These are phyloP conservation scores for Coccyzus lansbergi DNA, from an alignment of 2,797 vertebrate species.

Conservation along the genomic window DNA sequence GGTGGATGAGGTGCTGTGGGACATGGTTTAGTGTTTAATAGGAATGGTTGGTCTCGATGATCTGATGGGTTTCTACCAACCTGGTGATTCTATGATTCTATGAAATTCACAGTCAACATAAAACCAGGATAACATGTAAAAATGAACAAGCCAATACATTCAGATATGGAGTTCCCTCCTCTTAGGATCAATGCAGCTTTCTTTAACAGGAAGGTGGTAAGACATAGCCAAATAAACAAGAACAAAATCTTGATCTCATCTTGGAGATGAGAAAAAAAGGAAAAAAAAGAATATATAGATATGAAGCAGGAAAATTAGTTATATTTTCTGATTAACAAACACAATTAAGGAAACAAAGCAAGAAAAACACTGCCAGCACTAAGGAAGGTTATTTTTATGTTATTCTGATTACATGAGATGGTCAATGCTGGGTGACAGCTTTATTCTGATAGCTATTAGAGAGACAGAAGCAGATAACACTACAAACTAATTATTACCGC, in stretches of 20 bases:
- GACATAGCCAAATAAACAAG: neutral
- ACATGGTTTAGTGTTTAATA: too few species aligned
- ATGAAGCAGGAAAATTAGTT: constrained; percentile 65
- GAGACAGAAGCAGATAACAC: constrained; percentile 61
- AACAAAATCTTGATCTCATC: neutral
- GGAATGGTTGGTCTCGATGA: too few species aligned
- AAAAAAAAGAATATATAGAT: neutral
- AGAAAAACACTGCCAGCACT: constrained; percentile 25
- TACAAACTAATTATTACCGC: constrained; percentile 65
- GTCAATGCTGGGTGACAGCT: constrained; percentile 71
- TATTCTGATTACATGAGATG: constrained; percentile 25
- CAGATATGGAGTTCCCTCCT: neutral
- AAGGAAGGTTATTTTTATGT: constrained; percentile 63
- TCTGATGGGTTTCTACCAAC: too few species aligned
- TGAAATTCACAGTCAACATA: neutral
- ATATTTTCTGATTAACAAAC: constrained; percentile 75
- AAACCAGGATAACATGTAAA: neutral
- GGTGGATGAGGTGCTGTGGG: too few species aligned
- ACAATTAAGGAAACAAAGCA: constrained; percentile 70
- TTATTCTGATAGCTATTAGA: constrained; percentile 66
- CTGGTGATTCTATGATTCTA: too few species aligned
- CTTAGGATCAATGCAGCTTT: neutral
- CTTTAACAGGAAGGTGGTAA: neutral
- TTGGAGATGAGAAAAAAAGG: too few species aligned
- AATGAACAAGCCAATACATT: neutral